Conservation (phyloP, 2,113 vertebrate genomes). For the Amblyopsis rosae region DNA sequence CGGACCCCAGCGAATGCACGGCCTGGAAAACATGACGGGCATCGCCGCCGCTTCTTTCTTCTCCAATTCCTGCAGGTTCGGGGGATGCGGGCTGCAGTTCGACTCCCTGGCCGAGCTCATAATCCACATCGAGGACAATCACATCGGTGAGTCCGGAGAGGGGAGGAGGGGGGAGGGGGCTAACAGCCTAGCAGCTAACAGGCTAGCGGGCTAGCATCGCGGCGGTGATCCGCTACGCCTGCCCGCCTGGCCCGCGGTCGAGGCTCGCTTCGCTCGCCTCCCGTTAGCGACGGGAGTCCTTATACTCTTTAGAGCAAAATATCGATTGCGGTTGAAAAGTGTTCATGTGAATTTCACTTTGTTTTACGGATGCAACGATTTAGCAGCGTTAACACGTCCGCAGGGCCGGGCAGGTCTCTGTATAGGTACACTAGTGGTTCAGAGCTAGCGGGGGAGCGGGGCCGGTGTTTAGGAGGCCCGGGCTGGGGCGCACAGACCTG, state of each 20-base stretch:
- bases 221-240: constrained; percentile 63
- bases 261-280: neutral
- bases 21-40: constrained; percentile 85
- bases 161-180: constrained; percentile 1
- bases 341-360: neutral
- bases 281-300: neutral
- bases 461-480: constrained; percentile 48
- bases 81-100: constrained; percentile 94
- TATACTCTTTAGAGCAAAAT: neutral
- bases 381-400: constrained; percentile 21
- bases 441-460: constrained; percentile 41
- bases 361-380: constrained; percentile 3
- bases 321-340: neutral
- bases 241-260: constrained; percentile 23
- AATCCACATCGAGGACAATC: constrained; percentile 96
- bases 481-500: constrained; percentile 22
- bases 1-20: constrained; percentile 64
- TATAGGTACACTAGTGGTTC: constrained; percentile 63
- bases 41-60: constrained; percentile 98
- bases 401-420: constrained; percentile 57
- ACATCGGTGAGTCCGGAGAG: constrained; percentile 79
- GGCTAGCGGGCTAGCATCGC: constrained; percentile 54
- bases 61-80: constrained; percentile 95
- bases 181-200: constrained; percentile 26
- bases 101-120: constrained; percentile 92